phyloP scores from a whole-genome alignment of 2,888 invertebrate species.

The Hipparchia semele region DNA sequence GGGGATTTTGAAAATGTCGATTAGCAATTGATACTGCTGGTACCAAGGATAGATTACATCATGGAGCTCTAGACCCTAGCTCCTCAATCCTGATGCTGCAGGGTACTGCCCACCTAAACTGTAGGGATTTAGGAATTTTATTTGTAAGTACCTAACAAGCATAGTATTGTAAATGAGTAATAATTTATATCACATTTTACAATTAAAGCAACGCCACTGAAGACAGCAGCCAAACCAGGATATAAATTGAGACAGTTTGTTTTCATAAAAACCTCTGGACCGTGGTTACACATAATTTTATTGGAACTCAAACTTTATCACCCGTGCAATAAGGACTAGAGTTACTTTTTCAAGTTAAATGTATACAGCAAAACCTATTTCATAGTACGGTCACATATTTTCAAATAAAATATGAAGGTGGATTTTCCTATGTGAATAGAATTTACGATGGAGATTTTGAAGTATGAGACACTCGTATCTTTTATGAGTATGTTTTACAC shows the following conservation, averaged over 20 bases:
- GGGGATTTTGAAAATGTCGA: too few species aligned
- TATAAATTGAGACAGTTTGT: constrained; percentile 25
- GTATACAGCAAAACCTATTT: constrained; percentile 35
- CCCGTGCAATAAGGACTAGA: constrained; percentile 28
- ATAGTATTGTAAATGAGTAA: background rate
- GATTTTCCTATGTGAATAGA: constrained; percentile 44
- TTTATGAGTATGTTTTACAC: background rate
- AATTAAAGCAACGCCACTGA: constrained; percentile 17
- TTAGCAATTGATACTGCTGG: too few species aligned
- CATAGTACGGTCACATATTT: constrained; percentile 43
- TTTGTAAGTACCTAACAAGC: too few species aligned
- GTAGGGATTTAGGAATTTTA: too few species aligned
- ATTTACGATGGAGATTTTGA: constrained; percentile 44
- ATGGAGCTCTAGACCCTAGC: too few species aligned
- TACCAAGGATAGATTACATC: too few species aligned
- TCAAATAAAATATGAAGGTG: constrained; percentile 39
- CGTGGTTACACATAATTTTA: constrained; percentile 6
- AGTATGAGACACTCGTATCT: background rate
- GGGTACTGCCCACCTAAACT: too few species aligned
- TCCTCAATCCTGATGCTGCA: too few species aligned
- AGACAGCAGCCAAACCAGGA: constrained; percentile 24
- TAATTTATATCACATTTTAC: constrained; percentile 9
- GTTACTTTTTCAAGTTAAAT: constrained; percentile 25
- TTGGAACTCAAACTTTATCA: constrained; percentile 28
- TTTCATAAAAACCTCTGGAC: constrained; percentile 17